phyloP scores from a whole-genome alignment of 23 tunicate genomes.

The Corella eumyota region DNA sequence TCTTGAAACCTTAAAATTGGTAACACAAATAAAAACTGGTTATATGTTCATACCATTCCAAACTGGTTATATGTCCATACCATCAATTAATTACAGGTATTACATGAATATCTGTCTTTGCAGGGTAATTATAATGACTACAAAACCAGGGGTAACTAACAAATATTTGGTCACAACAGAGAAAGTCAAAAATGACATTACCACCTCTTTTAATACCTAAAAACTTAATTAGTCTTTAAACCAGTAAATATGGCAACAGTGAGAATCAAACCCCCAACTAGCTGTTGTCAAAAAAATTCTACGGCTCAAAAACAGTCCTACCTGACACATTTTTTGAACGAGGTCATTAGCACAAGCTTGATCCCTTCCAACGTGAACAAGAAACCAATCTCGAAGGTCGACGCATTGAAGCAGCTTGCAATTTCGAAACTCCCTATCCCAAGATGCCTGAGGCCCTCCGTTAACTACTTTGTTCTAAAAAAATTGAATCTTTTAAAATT shows the following conservation, averaged over 20 bases:
- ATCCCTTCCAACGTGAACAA: constrained; percentile 34
- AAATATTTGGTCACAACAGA: background rate
- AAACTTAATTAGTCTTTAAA: too few relatives aligned
- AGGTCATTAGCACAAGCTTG: constrained; percentile 43
- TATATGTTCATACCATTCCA: too few relatives aligned
- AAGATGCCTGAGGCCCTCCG: constrained; percentile 42
- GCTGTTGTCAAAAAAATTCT: too few relatives aligned
- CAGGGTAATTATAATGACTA: background rate
- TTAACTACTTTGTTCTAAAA: constrained; percentile 10
- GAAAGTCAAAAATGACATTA: background rate
- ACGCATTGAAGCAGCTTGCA: constrained; percentile 29
- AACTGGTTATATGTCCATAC: too few relatives aligned
- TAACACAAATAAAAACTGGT: background rate
- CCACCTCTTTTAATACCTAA: too few relatives aligned
- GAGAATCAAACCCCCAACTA: too few relatives aligned
- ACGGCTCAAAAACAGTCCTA: too few relatives aligned
- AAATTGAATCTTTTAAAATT: background rate
- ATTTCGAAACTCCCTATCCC: constrained; percentile 69
- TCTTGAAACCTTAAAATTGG: constrained; percentile 27
- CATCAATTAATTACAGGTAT: too few relatives aligned
- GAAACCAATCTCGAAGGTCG: constrained; percentile 51
- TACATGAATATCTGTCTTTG: too few relatives aligned
- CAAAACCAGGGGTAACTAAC: background rate
- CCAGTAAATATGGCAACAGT: too few relatives aligned
- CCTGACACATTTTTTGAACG: constrained; percentile 46